phyloP scores from a whole-genome alignment of 2,113 vertebrate genomes.

The Amblyornis subalaris region DNA sequence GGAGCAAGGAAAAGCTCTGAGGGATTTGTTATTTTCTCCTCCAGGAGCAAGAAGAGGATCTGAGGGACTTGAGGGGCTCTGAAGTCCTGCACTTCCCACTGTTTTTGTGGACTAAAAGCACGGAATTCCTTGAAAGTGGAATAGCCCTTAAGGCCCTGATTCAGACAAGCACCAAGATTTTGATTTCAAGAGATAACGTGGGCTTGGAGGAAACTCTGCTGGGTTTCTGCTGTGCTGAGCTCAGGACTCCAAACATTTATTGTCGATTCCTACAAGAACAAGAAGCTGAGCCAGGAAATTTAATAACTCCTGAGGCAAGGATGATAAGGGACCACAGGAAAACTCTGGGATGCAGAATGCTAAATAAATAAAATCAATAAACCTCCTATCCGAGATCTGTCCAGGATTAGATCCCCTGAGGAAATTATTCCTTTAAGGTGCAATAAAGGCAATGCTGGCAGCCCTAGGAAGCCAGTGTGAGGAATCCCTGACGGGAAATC shows the following conservation, averaged over 20 bases:
- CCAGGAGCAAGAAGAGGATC: background rate
- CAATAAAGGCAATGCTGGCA: background rate
- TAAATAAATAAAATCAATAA: background rate
- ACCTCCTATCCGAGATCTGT: background rate
- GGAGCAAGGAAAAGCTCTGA: background rate
- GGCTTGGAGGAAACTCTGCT: background rate
- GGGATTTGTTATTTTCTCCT: background rate
- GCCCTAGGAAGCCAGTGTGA: background rate
- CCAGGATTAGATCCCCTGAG: background rate
- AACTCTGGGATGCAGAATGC: accelerated
- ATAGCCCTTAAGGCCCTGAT: background rate
- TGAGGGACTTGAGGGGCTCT: background rate
- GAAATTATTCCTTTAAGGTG: background rate
- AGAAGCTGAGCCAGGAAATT: background rate
- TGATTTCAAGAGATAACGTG: background rate
- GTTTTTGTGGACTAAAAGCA: background rate
- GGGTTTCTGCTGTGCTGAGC: background rate
- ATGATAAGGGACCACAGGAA: accelerated
- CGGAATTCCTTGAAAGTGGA: background rate
- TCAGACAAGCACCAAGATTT: background rate
- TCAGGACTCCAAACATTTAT: background rate
- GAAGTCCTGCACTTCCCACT: background rate
- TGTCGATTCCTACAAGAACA: background rate
- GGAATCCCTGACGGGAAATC: background rate
- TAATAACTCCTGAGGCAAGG: background rate